Evolutionary conservation across 2,797 vertebrate genomes (phyloP).

Genomic region (Enteromius radiatus): DNA sequence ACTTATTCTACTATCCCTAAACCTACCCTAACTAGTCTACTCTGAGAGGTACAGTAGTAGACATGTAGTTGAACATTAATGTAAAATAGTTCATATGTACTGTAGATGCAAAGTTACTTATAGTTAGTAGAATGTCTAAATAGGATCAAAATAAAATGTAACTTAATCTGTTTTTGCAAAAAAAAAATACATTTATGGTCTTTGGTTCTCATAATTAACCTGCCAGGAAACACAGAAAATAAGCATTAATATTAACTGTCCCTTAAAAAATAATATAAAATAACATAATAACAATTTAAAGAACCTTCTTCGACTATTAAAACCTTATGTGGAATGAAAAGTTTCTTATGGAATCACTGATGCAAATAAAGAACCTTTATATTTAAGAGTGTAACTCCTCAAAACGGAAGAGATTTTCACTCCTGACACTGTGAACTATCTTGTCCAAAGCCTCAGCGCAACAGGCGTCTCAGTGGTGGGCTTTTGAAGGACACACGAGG

Average conservation of each 20-base stretch:
- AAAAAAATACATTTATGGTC: neutral
- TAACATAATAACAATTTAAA: neutral
- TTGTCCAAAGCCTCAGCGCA: neutral
- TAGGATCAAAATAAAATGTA: too few relatives aligned
- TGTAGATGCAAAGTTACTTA: too few relatives aligned
- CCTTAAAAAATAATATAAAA: neutral
- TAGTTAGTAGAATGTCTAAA: too few relatives aligned
- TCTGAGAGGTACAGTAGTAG: too few relatives aligned
- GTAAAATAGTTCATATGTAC: too few relatives aligned
- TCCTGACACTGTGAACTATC: neutral
- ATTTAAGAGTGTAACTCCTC: neutral
- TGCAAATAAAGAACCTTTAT: neutral
- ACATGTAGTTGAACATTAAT: too few relatives aligned
- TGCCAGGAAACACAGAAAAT: neutral
- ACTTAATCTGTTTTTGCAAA: too few relatives aligned
- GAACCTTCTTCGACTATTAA: neutral
- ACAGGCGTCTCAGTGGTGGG: slow-evolving; percentile 51
- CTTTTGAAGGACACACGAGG: slow-evolving; percentile 59
- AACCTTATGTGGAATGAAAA: neutral
- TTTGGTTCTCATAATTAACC: neutral
- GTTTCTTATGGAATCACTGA: neutral
- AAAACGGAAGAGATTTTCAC: neutral
- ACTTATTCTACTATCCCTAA: too few relatives aligned
- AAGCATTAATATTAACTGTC: neutral
- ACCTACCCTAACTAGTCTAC: too few relatives aligned